phyloP scores from a whole-genome alignment of 2,113 vertebrate species.

The Shinisaurus crocodilurus region DNA sequence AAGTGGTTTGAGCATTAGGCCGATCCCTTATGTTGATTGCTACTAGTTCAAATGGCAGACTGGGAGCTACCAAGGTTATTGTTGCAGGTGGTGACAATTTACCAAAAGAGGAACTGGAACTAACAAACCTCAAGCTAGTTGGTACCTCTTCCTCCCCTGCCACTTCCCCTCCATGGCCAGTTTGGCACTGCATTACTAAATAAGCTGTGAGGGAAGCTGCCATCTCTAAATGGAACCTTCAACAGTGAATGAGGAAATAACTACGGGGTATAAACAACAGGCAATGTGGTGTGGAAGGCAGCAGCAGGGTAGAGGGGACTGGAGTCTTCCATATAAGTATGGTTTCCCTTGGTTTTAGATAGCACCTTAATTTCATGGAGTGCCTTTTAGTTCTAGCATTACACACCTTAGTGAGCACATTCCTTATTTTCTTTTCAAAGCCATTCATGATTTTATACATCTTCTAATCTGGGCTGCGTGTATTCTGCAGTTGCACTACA shows the following conservation, averaged over 20 bases:
- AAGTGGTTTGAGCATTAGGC: not conserved
- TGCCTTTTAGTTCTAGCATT: not conserved
- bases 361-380: not conserved
- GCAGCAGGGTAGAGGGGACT: not conserved
- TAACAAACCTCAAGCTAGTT: not conserved
- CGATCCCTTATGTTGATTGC: not conserved
- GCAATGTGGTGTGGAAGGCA: not conserved
- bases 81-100: not conserved
- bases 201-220: not conserved
- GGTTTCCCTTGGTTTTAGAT: not conserved
- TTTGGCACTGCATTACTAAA: not conserved
- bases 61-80: not conserved
- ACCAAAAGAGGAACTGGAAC: not conserved
- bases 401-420: not conserved
- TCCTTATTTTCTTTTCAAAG: not conserved
- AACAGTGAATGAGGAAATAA: not conserved
- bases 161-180: not conserved
- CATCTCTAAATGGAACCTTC: not conserved
- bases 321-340: too few relatives aligned
- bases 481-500: not conserved
- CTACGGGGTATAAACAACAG: not conserved
- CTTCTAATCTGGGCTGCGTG: not conserved
- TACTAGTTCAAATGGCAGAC: not conserved
- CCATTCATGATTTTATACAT: not conserved
- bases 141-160: not conserved